Conservation (phyloP, 2,113 vertebrate species). For the Megaceryle torquata region DNA sequence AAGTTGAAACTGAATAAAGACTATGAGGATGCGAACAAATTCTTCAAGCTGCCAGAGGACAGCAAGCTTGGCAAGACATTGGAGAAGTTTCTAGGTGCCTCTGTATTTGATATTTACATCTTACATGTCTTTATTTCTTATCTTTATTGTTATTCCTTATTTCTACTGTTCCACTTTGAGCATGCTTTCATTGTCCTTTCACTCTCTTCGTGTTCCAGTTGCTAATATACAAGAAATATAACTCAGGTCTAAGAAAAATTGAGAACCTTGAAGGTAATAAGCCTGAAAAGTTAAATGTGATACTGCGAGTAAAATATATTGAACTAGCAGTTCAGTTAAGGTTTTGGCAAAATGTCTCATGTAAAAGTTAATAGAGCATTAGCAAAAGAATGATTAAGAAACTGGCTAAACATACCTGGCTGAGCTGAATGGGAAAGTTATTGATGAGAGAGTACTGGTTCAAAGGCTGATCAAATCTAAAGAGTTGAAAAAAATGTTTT, state of each 20-base stretch:
- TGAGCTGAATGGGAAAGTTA: background rate
- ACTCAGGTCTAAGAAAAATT: background rate
- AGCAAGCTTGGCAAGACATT: background rate
- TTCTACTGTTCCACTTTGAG: background rate
- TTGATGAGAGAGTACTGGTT: background rate
- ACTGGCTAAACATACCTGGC: background rate
- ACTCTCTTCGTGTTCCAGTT: background rate
- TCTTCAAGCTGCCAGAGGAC: background rate
- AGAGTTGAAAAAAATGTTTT: background rate
- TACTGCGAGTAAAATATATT: background rate
- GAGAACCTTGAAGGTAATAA: background rate
- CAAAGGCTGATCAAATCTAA: background rate
- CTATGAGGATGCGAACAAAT: background rate
- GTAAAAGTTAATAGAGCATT: background rate
- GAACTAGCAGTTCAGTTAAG: background rate
- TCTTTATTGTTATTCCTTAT: background rate
- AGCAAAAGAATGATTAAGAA: background rate
- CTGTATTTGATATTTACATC: background rate
- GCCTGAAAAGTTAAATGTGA: background rate
- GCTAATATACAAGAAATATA: background rate
- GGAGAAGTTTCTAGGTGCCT: background rate
- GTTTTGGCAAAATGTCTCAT: background rate
- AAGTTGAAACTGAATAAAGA: background rate
- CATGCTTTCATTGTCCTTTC: background rate
- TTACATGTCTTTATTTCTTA: background rate